Conservation (phyloP, 2,113 vertebrate genomes). For the Menura novaehollandiae region DNA sequence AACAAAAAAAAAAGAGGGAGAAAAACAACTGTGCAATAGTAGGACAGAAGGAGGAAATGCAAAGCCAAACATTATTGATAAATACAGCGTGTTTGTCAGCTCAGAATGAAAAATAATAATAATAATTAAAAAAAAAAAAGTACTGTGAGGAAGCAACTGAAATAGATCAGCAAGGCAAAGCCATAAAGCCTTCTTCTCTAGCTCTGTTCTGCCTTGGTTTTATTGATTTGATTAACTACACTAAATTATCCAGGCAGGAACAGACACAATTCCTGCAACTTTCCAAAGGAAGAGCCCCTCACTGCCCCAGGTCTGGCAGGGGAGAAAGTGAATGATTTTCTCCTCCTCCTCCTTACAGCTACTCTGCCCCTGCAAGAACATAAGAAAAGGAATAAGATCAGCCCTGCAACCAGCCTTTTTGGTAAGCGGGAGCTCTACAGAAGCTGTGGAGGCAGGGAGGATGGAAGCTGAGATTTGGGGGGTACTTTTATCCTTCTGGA, state of each 20-base stretch:
- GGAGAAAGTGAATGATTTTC: not conserved
- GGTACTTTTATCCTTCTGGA: not conserved
- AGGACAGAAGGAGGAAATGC: not conserved
- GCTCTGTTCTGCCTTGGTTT: not conserved
- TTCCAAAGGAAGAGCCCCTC: not conserved
- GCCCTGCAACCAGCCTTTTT: not conserved
- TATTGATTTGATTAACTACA: constrained; percentile 14
- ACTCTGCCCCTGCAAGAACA: not conserved
- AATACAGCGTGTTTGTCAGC: fast-evolving
- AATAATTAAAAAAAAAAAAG: not conserved
- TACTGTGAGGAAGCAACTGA: not conserved
- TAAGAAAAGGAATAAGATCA: not conserved
- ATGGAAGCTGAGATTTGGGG: not conserved
- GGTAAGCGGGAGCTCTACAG: not conserved
- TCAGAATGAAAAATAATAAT: not conserved
- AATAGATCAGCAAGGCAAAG: not conserved
- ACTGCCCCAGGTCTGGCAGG: not conserved
- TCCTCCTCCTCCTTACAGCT: not conserved
- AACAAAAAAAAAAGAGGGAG: not conserved
- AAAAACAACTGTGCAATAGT: not conserved
- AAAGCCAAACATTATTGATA: not conserved
- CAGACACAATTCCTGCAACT: constrained; percentile 13
- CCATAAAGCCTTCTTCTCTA: not conserved
- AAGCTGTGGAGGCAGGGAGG: not conserved
- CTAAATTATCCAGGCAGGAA: constrained; percentile 14